Conservation (phyloP, 2,888 invertebrate species). For the Tipula unca region DNA sequence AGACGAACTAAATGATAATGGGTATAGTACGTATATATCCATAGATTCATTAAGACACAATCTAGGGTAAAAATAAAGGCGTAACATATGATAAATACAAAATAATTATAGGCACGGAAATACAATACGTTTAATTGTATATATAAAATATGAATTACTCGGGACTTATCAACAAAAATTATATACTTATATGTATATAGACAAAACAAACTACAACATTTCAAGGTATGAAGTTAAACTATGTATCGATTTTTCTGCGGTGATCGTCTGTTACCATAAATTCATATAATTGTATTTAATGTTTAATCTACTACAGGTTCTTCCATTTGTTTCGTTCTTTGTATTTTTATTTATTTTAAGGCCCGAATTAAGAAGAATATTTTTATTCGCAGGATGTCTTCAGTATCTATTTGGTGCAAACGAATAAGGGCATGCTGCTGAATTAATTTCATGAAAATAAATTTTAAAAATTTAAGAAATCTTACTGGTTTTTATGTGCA, state of each 20-base stretch:
- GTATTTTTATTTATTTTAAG: neutral
- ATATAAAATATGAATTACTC: neutral
- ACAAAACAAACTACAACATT: neutral
- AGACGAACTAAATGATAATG: neutral
- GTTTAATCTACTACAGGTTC: neutral
- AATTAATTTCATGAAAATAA: too few species aligned
- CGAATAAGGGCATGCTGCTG: too few species aligned
- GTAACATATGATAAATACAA: neutral
- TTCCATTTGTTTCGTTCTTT: neutral
- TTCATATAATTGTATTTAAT: neutral
- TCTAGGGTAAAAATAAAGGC: neutral
- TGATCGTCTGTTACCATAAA: neutral
- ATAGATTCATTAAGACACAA: neutral
- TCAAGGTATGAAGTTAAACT: neutral
- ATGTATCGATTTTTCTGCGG: neutral
- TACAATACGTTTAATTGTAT: neutral
- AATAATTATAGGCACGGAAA: neutral
- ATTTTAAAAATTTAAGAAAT: too few species aligned
- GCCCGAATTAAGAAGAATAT: neutral
- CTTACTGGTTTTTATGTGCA: too few species aligned
- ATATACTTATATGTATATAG: neutral
- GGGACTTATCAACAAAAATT: neutral
- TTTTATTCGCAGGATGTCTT: too few species aligned
- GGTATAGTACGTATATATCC: neutral
- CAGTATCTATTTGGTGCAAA: too few species aligned